These are phyloP conservation scores for Elgaria multicarinata DNA, from an alignment of 2,113 vertebrate species.

Conservation along the genomic window DNA sequence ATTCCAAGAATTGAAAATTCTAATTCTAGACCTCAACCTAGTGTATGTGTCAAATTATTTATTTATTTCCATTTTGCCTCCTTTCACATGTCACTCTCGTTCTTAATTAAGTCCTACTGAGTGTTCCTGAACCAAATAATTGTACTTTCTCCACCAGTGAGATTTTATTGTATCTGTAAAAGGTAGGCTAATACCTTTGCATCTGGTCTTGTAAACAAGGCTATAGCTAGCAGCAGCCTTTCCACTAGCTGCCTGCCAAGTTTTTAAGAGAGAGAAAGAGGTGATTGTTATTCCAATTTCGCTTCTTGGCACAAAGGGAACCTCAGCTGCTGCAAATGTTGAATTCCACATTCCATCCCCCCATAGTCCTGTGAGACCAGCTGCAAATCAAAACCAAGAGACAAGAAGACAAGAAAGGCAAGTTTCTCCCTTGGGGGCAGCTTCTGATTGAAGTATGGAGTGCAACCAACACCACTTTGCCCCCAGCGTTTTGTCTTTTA, in stretches of 20 bases:
- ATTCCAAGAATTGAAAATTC: background rate
- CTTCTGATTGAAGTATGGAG: no score
- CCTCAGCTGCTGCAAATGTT: no score
- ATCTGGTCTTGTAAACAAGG: background rate
- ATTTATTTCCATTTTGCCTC: background rate
- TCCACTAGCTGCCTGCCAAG: background rate
- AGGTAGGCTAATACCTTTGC: background rate
- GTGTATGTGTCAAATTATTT: background rate
- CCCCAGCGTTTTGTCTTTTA: no score
- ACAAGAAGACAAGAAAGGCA: no score
- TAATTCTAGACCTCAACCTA: background rate
- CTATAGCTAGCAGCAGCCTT: background rate
- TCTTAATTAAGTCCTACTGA: background rate
- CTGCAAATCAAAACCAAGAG: no score
- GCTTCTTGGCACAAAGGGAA: no score
- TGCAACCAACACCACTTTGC: no score
- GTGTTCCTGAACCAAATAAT: background rate
- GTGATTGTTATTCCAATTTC: no score
- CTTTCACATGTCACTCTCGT: background rate
- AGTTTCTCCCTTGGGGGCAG: no score
- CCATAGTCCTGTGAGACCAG: no score
- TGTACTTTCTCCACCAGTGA: background rate
- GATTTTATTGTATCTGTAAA: background rate
- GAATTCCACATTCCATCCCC: no score
- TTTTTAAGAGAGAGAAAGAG: background rate